Conservation (phyloP, 2,888 invertebrate species). For the Omphaloscelis lunosa region DNA sequence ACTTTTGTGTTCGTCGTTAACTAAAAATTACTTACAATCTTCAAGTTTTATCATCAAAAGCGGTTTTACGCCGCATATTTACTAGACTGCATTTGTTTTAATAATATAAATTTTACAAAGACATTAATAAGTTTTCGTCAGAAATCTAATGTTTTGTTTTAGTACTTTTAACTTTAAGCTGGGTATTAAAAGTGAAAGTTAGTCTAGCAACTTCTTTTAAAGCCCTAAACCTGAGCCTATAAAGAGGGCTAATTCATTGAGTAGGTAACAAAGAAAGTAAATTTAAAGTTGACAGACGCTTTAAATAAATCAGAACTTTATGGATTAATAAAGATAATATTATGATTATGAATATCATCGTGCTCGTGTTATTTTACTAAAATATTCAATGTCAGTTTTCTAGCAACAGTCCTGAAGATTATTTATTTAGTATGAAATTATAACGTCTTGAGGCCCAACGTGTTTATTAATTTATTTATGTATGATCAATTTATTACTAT, state of each 20-base stretch:
- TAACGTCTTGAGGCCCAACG: no score
- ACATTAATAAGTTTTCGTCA: conserved; percentile 53
- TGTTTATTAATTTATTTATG: no score
- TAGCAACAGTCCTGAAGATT: background rate
- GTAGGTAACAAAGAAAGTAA: conserved; percentile 37
- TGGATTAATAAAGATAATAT: conserved; percentile 20
- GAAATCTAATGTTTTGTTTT: conserved; percentile 50
- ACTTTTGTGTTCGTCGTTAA: conserved; percentile 68
- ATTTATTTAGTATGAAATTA: background rate
- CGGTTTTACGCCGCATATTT: conserved; percentile 49
- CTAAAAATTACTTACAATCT: conserved; percentile 70
- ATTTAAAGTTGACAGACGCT: conserved; percentile 35
- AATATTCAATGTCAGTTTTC: background rate
- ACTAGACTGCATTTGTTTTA: conserved; percentile 51
- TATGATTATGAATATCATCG: conserved; percentile 11
- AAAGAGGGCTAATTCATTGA: conserved; percentile 37
- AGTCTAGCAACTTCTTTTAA: conserved; percentile 35
- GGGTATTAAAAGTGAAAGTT: conserved; percentile 46
- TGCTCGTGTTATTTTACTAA: background rate
- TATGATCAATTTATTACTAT: no score
- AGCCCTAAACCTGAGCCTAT: conserved; percentile 34
- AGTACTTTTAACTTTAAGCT: conserved; percentile 48
- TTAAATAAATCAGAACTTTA: conserved; percentile 28
- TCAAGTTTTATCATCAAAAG: conserved; percentile 51
- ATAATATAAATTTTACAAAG: conserved; percentile 47